A percentile compares a stretch with the other conserved stretches of the same genome.
phyloP scores from a whole-genome alignment of 1,140 invertebrate species.

The Drosophila nasuta region DNA sequence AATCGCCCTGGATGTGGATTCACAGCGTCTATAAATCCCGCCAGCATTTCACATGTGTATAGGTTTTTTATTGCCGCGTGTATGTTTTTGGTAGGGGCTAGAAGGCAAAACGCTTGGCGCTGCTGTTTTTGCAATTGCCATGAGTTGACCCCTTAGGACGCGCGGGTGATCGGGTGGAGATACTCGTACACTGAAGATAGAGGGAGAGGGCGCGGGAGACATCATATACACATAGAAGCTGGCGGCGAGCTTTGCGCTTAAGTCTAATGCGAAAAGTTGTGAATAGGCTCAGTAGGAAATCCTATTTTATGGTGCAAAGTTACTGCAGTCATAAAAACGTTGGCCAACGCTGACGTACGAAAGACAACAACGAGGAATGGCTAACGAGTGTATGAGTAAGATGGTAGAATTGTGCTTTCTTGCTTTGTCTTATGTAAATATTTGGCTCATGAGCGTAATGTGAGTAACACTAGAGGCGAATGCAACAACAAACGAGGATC shows the following conservation, averaged over 20 bases:
- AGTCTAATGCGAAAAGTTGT: slow-evolving; percentile 84
- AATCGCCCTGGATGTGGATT: slow-evolving; percentile 25
- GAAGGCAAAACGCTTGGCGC: slow-evolving; percentile 59
- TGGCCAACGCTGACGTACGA: slow-evolving; percentile 48
- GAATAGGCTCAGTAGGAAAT: slow-evolving; percentile 83
- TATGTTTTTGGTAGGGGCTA: slow-evolving; percentile 33
- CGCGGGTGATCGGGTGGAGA: not conserved
- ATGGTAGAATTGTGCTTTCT: slow-evolving; percentile 15
- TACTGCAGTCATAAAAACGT: slow-evolving; percentile 82
- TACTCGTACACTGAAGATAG: not conserved
- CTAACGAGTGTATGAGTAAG: not conserved
- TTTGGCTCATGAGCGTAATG: not conserved
- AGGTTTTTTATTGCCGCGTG: slow-evolving; percentile 73
- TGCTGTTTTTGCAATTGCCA: slow-evolving; percentile 57
- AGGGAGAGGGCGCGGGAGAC: not conserved
- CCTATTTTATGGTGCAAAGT: slow-evolving; percentile 82
- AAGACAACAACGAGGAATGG: not conserved
- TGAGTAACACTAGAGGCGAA: not conserved
- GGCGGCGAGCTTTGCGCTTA: slow-evolving; percentile 78
- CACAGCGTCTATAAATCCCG: slow-evolving; percentile 74
- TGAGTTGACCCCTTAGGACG: slow-evolving; percentile 43
- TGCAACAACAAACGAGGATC: no score
- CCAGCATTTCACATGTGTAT: slow-evolving; percentile 77
- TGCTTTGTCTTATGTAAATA: slow-evolving; percentile 21
- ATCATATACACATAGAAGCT: slow-evolving; percentile 24